Evolutionary conservation across 2,113 vertebrate species (phyloP).

Genomic region (Rousettus leschenaultii): DNA sequence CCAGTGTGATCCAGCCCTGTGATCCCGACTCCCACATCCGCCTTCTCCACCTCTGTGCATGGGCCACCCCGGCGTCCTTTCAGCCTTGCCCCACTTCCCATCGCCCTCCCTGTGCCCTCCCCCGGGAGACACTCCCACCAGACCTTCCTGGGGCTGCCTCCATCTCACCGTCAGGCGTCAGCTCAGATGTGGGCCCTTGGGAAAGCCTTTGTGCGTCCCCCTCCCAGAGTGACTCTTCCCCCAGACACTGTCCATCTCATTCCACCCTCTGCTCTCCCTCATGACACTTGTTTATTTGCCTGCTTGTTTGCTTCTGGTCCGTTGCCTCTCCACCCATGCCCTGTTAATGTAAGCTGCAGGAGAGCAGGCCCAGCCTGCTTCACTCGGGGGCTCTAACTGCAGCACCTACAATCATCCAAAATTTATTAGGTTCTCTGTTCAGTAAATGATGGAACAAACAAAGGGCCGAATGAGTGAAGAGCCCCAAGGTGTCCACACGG

Average conservation of each 20-base stretch:
- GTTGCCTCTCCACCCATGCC: too few relatives aligned
- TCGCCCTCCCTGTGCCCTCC: background rate
- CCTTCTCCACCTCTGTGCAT: background rate
- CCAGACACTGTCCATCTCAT: background rate
- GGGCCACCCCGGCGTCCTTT: background rate
- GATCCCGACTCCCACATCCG: background rate
- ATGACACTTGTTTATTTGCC: background rate
- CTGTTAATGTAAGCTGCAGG: background rate
- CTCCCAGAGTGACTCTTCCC: too few relatives aligned
- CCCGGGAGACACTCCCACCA: background rate
- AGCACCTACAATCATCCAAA: background rate
- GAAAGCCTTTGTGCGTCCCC: background rate
- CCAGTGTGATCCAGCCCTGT: background rate
- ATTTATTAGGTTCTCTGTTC: background rate
- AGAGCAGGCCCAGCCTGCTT: background rate
- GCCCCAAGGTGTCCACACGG: background rate
- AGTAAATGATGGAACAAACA: rapidly evolving
- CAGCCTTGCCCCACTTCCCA: background rate
- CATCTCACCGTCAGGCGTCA: rapidly evolving
- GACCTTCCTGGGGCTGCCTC: background rate
- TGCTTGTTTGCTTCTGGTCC: background rate
- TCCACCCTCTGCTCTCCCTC: background rate
- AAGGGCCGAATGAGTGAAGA: background rate
- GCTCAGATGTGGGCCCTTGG: background rate
- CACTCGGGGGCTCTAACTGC: background rate